Base-by-base conservation (phyloP, 2,113 vertebrate species). In the Nerophis lumbriciformis region DNA sequence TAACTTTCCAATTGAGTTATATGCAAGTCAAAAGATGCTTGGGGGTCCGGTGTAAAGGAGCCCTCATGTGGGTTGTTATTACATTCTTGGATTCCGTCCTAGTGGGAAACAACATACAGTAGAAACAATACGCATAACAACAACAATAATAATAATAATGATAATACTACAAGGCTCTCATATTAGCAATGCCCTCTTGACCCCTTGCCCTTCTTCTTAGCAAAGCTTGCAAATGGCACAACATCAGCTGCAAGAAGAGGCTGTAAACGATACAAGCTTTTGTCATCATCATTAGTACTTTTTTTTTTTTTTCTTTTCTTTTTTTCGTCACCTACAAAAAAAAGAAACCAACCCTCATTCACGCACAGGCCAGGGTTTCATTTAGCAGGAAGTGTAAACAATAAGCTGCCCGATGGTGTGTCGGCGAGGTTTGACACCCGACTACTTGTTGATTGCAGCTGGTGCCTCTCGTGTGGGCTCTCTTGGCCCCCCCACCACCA, bases 181-280 rank as follows among this genome's bases (percentile, higher is more conserved):
- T 47, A 55, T 60, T 73, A 72, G 75, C 76, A 80, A 64, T 19
- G 42, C 42, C 42, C 10, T 45, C 42, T 12, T 9, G 10, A 12
- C 42, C 42, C 11, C 39, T 47, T 38, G 67, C 68, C 62, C 50
- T 35, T 75, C 63, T 70, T 61, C 56, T 36, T 3, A 57, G 63
- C 68, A 55, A 76, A 73, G 68, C 50, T 75, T 69, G 63, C 65
- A 59, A 54, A 53, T 59, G 36, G 57, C 59, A 61, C 65, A 19
- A 60, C 61, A n/a, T 57, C 67, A 59, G 68, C 64, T 72, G 71
- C 68, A 58, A 63, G 57, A 63, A 35, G 16, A 72, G 71, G 59
- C 69, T 68, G 87, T 88, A 87, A 87, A 88, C 83, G 83, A 76
- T 71, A 75, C 85, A 81, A 80, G 86, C 73, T 75, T 72, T 68